Evolutionary conservation across 2,113 vertebrate genomes (phyloP).

Genomic region (Sturnira hondurensis): DNA sequence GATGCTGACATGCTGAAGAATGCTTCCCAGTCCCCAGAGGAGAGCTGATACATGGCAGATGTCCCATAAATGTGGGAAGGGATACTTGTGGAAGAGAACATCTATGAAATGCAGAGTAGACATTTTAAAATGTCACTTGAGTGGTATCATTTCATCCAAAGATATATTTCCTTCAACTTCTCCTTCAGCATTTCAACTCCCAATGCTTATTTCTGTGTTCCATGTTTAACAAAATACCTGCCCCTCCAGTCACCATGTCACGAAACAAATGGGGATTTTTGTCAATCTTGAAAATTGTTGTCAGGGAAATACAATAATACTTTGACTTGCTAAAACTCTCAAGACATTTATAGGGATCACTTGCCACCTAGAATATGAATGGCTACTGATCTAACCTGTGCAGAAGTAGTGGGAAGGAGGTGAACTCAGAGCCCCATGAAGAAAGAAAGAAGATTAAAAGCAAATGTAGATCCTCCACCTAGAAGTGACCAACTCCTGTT

Average conservation of each 20-base stretch:
- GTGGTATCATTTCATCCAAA: not conserved
- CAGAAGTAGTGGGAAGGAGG: not conserved
- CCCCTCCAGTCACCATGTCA: not conserved
- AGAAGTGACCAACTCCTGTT: not conserved
- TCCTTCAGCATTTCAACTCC: not conserved
- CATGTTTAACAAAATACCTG: not conserved
- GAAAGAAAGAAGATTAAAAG: not conserved
- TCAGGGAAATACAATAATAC: not conserved
- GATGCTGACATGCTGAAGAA: constrained; percentile 47
- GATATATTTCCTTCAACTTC: not conserved
- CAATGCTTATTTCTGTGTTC: not conserved
- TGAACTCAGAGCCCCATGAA: not conserved
- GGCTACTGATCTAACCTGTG: not conserved
- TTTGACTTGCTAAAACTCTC: not conserved
- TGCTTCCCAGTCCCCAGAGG: not conserved
- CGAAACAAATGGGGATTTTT: not conserved
- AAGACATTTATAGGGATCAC: not conserved
- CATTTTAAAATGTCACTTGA: not conserved
- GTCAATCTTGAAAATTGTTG: not conserved
- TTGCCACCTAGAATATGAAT: not conserved
- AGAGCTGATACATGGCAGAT: not conserved
- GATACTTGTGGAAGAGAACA: not conserved
- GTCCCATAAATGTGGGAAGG: not conserved
- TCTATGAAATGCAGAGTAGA: not conserved
- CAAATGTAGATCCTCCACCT: not conserved